A percentile compares a stretch with the other conserved stretches of the same genome.
Evolutionary conservation across 2,113 vertebrate species (phyloP).

Genomic region (Nestor notabilis): DNA sequence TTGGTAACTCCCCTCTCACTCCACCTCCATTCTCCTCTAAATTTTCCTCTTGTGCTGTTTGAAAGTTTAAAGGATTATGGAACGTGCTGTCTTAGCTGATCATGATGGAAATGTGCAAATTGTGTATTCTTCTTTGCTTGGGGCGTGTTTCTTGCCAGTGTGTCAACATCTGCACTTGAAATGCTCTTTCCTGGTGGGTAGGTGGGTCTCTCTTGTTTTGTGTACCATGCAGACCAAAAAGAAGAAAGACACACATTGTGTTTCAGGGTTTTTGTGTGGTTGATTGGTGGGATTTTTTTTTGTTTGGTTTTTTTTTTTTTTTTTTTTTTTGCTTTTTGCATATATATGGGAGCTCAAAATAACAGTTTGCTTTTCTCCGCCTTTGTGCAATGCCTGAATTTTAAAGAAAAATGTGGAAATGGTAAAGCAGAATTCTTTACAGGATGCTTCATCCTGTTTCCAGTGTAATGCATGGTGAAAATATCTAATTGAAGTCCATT

Average conservation of each 20-base stretch:
- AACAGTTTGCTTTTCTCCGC: background rate
- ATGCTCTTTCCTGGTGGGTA: background rate
- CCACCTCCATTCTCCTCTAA: background rate
- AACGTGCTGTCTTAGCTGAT: background rate
- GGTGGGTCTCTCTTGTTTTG: background rate
- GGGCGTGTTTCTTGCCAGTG: background rate
- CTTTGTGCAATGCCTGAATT: background rate
- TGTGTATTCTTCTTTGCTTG: background rate
- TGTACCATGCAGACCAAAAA: background rate
- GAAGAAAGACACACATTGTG: background rate
- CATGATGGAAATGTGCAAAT: background rate
- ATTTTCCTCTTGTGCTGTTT: background rate
- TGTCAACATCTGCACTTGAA: background rate
- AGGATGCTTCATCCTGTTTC: constrained; percentile 34
- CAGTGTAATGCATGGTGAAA: background rate
- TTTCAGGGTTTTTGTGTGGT: background rate
- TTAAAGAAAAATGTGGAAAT: constrained; percentile 40
- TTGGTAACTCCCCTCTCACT: background rate
- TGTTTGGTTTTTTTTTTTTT: background rate
- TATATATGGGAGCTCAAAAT: background rate
- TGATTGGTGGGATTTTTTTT: background rate
- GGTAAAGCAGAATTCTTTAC: constrained; percentile 33
- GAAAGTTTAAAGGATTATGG: background rate
- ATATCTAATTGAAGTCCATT: constrained; percentile 35
- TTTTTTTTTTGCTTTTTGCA: background rate